Base-by-base conservation (phyloP, 2,797 vertebrate genomes). In the Notolepis coatsorum region DNA sequence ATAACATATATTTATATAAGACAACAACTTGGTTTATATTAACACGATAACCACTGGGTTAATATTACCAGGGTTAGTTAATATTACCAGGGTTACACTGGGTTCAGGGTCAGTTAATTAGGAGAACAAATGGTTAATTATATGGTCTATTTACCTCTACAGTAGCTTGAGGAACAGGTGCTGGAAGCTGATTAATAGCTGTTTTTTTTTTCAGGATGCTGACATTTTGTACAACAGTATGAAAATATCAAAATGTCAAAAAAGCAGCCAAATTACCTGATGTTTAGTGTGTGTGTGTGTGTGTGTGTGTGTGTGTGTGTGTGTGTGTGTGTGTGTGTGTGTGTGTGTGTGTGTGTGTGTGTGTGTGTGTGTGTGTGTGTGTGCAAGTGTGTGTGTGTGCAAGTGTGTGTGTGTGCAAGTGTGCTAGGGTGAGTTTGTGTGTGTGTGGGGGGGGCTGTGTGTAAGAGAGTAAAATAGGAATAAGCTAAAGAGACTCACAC, bases 51-150 rank as follows among this genome's bases (percentile, higher is more conserved):
- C n/a, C n/a, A n/a, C n/a, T n/a, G n/a, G n/a, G n/a, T n/a, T n/a
- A n/a, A n/a, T n/a, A n/a, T n/a, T n/a, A n/a, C n/a, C n/a, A n/a
- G n/a, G n/a, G n/a, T n/a, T n/a, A n/a, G n/a, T n/a, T n/a, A n/a
- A n/a, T n/a, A n/a, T n/a, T n/a, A n/a, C 25, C 6, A 35, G 27
- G 55, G 81, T 66, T 61, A 5, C 62, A 17, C 28, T 8, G 0
- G 47, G 76, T 68, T 79, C 42, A 5, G 13, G n/a, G 48, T 8
- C 12, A 82, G 77, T 71, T 74, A 80, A 89, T 87, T 80, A 79
- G 58, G 48, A 65, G 71, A 69, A 71, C 52, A 74, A 78, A 82
- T 59, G 42, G 72, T 77, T 86, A 68, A 85, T 86, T 73, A 72
- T 58, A 75, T 75, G 70, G 45, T 68, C 63, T 42, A 49, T 77